Percentiles rank a stretch among this genome's conserved stretches.
These are phyloP conservation scores for Pogonocichla stellata DNA, from an alignment of 2,113 vertebrate species.

Conservation along the genomic window DNA sequence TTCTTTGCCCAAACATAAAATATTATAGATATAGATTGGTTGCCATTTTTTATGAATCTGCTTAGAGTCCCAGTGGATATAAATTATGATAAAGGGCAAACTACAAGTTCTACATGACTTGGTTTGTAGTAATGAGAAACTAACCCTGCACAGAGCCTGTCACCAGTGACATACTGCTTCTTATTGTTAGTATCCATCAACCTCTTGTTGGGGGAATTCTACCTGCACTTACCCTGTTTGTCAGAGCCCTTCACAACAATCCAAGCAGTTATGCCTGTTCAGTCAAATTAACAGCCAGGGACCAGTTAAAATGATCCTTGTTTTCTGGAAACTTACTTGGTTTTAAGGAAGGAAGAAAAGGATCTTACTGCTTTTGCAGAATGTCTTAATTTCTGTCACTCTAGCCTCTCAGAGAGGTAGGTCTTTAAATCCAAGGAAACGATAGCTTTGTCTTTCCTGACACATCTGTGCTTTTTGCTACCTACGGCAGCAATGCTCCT, in stretches of 20 bases:
- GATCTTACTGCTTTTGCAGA: not conserved
- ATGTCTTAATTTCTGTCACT: not conserved
- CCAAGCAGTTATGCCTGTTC: not conserved
- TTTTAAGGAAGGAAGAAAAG: not conserved
- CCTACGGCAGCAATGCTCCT: accelerated
- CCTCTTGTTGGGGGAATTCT: not conserved
- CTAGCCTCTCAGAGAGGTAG: not conserved
- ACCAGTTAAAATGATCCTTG: not conserved
- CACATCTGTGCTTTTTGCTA: not conserved
- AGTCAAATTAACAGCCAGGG: not conserved
- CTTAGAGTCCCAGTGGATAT: slow-evolving; percentile 25
- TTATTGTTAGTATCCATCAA: not conserved
- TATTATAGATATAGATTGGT: slow-evolving; percentile 33
- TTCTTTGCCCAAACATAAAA: slow-evolving; percentile 61
- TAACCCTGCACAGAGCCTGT: not conserved
- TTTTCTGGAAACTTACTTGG: not conserved
- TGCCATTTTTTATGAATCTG: slow-evolving; percentile 57
- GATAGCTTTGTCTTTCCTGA: not conserved
- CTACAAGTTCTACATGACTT: slow-evolving; percentile 50
- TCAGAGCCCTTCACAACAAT: not conserved
- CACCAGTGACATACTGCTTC: not conserved
- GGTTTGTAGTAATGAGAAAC: slow-evolving; percentile 55
- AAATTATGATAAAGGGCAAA: slow-evolving; percentile 57
- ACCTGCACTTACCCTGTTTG: not conserved
- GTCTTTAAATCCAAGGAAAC: not conserved